Base-by-base conservation (phyloP, 2,888 invertebrate species). In the Dynastes maya region DNA sequence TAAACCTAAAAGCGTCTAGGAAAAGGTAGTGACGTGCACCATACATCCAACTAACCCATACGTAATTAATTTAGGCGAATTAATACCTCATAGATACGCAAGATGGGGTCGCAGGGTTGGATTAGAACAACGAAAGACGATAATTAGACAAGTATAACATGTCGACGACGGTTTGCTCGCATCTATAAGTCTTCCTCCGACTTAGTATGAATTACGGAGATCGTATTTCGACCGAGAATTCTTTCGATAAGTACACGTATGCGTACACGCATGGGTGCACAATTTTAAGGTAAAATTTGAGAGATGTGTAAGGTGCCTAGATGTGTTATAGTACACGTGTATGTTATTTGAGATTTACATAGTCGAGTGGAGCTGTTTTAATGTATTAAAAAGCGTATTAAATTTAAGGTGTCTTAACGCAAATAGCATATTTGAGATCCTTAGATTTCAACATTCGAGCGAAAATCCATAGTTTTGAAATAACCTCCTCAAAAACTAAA, bases 91-190 rank as follows among this genome's bases (percentile, higher is more conserved):
- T 29, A 70, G 29, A n/a, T 37, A 64, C 64, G 32, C 16, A 13
- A 64, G 32, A 64, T 29, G 55, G 53, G 53, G 27, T 53, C 13
- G 58, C 11, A 11, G 45, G 22, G 32, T 53, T 9, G 40, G 37
- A n/a, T 72, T 67, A 9, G 67, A 67, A 67, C 67, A 49, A 67
- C 67, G 58, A 58, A 58, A 22, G 58, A 72, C 58, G 58, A 72
- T 72, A 58, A 72, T 61, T 72, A 72, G 72, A 55, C 29, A 27
- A 22, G 72, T 72, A 72, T 72, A 72, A 72, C 72, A 72, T 72
- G 72, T 72, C 72, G 11, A 51, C 68, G 71, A 67, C 67, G 72
- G 55, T 72, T 72, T 72, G 58, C 16, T 72, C 58, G 72, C 58
- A 72, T 22, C 40, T 58, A 58, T 72, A 61, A 40, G 72, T 72